Evolutionary conservation across 2,888 invertebrate species (phyloP).

Genomic region (Macrosiphum euphorbiae): DNA sequence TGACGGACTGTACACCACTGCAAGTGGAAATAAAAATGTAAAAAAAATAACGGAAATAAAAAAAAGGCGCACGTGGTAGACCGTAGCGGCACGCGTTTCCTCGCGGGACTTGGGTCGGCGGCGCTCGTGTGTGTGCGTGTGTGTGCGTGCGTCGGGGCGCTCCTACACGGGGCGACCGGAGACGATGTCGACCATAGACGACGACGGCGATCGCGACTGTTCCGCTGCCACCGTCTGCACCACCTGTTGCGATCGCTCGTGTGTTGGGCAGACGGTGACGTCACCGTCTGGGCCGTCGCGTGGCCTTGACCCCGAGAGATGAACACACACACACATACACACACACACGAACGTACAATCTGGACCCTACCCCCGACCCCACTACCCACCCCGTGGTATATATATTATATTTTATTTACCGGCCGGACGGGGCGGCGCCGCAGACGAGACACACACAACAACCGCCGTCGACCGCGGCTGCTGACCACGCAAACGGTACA

Average conservation of each 20-base stretch:
- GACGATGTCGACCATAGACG: slow-evolving; percentile 20
- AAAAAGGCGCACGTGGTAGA: neutral
- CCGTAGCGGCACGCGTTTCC: slow-evolving; percentile 19
- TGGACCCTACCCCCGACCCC: slow-evolving; percentile 41
- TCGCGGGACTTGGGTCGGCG: neutral
- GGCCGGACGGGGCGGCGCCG: neutral
- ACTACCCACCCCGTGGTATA: neutral
- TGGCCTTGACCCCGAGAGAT: slow-evolving; percentile 62
- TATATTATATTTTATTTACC: neutral
- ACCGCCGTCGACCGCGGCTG: neutral
- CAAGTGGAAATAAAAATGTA: neutral
- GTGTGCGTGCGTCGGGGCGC: slow-evolving; percentile 6
- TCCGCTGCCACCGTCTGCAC: slow-evolving; percentile 3
- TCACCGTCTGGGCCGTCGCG: slow-evolving; percentile 58
- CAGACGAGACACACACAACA: slow-evolving; percentile 37
- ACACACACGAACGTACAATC: slow-evolving; percentile 44
- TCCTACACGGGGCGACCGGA: slow-evolving; percentile 23
- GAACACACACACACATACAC: slow-evolving; percentile 45
- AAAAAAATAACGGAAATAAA: slow-evolving; percentile 8
- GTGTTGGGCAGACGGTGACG: slow-evolving; percentile 62
- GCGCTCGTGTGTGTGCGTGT: neutral
- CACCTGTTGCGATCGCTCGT: slow-evolving; percentile 59
- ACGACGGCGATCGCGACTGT: neutral
- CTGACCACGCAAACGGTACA: slow-evolving; percentile 10
- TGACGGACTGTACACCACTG: neutral